A percentile compares a stretch with the other conserved stretches of the same genome.
Conservation (phyloP, 2,113 vertebrate species). For the Montifringilla adamsi region DNA sequence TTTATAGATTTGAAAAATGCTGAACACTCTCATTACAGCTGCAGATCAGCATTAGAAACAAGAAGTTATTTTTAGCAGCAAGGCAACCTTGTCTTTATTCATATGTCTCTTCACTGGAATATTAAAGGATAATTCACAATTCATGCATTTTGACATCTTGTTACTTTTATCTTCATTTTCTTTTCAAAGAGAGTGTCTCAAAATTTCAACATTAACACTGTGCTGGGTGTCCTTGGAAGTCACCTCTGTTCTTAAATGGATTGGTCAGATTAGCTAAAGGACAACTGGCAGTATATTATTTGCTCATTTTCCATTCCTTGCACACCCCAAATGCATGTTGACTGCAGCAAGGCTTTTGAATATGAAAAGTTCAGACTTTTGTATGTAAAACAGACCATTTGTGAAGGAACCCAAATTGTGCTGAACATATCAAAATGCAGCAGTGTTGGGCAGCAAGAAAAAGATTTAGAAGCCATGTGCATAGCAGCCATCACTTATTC, state of each 20-base stretch:
- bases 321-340: not conserved
- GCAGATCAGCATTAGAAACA: conserved; percentile 18
- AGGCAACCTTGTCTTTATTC: conserved; percentile 9
- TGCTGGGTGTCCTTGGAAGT: not conserved
- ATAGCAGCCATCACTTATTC: not conserved
- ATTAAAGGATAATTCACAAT: conserved; percentile 33
- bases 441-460: not conserved
- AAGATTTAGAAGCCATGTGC: not conserved
- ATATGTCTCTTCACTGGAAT: not conserved
- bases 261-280: not conserved
- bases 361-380: not conserved
- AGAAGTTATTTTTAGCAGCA: conserved; percentile 38
- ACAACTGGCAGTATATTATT: not conserved
- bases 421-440: not conserved
- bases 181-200: not conserved
- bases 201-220: not conserved
- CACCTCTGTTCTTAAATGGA: not conserved
- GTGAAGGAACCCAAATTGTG: not conserved
- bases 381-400: not conserved
- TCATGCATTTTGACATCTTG: not conserved
- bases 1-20: not conserved
- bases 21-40: not conserved
- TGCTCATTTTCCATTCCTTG: not conserved
- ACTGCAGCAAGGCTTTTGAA: not conserved
- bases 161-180: conserved; percentile 32